Evolutionary conservation across 2,797 vertebrate genomes (phyloP), one percentile per base, ranked within the genome.

Genomic region (Selene dorsalis): DNA sequence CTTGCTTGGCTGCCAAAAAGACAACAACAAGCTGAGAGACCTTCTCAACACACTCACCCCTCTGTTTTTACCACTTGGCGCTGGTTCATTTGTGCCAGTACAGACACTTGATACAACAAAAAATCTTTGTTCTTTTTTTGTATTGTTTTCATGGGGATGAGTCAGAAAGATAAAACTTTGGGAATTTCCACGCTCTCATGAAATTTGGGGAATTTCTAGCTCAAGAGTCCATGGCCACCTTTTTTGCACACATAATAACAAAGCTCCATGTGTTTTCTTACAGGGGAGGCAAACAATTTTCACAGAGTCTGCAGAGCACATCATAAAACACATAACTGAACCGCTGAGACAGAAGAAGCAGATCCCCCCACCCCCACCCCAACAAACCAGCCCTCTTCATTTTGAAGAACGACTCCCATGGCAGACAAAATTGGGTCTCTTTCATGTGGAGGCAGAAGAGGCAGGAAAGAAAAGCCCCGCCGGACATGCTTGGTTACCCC

Each of bases 401-500:
- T 61, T 10, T 41, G 11, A 77, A 74, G 73, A 83, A 84, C 16
- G 28, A 73, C 48, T 56, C 55, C n/a, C 57, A n/a, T 73, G 74
- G 69, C 60, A 68, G 57, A 70, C 75, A 74, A 30, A 61, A 58
- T 20, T 16, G 50, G 16, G 32, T 56, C 48, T 70, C 67, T 87
- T 84, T 89, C 77, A 88, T 83, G 80, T 85, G 66, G 66, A 0
- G 39, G 50, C 58, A 68, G 61, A 70, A 35, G 63, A 76, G 69
- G 43, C 41, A 58, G 65, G 71, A 71, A 50, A 78, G 64, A 78
- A 82, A 81, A 78, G 69, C 74, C 65, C 69, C 70, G 68, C 62
- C 61, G 80, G 85, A 83, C 74, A 85, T 77, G 84, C 84, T 84
- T 78, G 87, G 84, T 86, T 85, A 69, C 71, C 62, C 66, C 79